A percentile compares a stretch with the other conserved stretches of the same genome.
Conservation (phyloP, 2,113 vertebrate species). For the Orthonyx spaldingii region DNA sequence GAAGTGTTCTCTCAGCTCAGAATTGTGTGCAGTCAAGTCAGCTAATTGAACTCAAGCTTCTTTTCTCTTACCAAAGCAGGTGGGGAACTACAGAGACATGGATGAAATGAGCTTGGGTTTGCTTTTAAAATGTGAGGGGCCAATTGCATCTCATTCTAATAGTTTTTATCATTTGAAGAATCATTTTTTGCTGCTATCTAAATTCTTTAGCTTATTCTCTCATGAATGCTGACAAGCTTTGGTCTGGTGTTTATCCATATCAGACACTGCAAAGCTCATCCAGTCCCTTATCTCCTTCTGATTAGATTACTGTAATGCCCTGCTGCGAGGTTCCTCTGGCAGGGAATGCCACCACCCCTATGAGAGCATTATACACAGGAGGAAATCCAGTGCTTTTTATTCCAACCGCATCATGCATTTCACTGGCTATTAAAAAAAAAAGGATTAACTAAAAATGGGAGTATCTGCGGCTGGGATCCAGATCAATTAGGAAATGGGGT, state of each 20-base stretch:
- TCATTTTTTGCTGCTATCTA: not conserved
- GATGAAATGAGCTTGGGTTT: not conserved
- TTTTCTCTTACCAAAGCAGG: not conserved
- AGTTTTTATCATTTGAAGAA: not conserved
- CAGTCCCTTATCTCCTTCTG: conserved; percentile 60
- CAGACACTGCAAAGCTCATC: conserved; percentile 44
- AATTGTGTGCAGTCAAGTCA: not conserved
- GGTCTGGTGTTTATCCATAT: conserved; percentile 59
- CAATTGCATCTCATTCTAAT: not conserved
- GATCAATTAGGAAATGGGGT: not conserved
- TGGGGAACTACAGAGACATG: not conserved
- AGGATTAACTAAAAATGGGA: not conserved
- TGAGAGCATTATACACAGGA: not conserved
- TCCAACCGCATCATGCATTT: not conserved
- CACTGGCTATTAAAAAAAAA: not conserved
- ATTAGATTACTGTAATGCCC: conserved; percentile 58
- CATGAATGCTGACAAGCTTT: not conserved
- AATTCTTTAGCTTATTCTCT: not conserved
- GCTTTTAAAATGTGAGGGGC: not conserved
- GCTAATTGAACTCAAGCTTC: not conserved
- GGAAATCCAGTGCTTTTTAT: not conserved
- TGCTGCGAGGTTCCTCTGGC: not conserved
- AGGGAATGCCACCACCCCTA: not conserved
- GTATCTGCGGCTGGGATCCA: not conserved
- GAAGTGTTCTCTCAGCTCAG: not conserved